Base-by-base conservation (phyloP, 2,113 vertebrate species). In the Leptocoma aspasia region DNA sequence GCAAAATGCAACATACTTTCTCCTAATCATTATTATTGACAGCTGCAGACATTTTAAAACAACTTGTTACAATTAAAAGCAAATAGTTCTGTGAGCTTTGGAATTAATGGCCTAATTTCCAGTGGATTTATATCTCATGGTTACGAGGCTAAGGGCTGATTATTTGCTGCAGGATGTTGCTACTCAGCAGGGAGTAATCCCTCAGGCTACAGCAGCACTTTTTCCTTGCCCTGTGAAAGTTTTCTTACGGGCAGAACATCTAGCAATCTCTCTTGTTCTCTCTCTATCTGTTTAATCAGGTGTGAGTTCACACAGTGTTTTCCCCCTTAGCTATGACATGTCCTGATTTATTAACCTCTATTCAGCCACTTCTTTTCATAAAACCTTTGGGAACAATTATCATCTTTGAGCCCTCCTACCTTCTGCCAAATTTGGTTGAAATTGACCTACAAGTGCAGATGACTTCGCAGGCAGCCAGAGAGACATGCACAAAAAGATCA, bases 151-250 rank as follows among this genome's bases (percentile, higher is more conserved):
- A 45, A 73, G 23, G 68, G 13, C 42, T 86, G 82, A 77, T 77
- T 73, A 94, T 90, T 92, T 94, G 82, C 42, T 81, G 63, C 59
- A 90, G 94, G 76, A 73, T 90, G 68, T 52, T 95, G 61, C 79
- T 90, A 24, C 79, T 90, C 79, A 88, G 37, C 71, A 77, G 79
- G 16, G 59, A 92, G 27, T 42, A 89, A 94, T 50, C 88, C 91
- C 94, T 86, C 63, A 75, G 92, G 86, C 89, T 93, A 93, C 12
- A 54, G 64, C 44, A 52, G 47, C 3, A 18, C 52, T 70, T 92
- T 83, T 90, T 80, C 82, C 94, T 92, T 92, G 52, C 27, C 82
- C 89, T 96, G 80, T 95, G 94, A 93, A 96, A 95, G 90, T 96
- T 96, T 95, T 95, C 90, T 78, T 94, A 93, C 6, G 47, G 71